phyloP scores from a whole-genome alignment of 2,113 vertebrate species.

The Fulmarus glacialis region DNA sequence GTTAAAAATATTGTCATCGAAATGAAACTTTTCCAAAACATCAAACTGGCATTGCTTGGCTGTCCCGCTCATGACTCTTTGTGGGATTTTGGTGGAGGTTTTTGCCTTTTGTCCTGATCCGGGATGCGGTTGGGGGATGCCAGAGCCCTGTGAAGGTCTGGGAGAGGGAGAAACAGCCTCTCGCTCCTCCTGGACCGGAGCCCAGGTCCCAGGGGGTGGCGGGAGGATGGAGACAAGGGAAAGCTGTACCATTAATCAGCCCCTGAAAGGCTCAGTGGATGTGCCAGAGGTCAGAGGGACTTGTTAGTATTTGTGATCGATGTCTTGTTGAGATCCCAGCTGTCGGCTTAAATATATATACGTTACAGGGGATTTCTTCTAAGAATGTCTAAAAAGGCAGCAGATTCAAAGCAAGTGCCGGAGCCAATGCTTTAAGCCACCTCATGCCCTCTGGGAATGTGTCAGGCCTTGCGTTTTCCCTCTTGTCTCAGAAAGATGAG shows the following conservation, averaged over 20 bases:
- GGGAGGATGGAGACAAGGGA: not conserved
- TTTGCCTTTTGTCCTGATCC: not conserved
- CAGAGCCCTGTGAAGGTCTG: not conserved
- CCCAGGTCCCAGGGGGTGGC: not conserved
- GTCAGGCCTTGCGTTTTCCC: not conserved
- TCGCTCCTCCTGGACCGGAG: not conserved
- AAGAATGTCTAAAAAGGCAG: not conserved
- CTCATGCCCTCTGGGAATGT: not conserved
- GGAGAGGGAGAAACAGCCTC: not conserved
- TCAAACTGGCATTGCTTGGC: not conserved
- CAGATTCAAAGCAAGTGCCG: not conserved
- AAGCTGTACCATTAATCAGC: constrained; percentile 21
- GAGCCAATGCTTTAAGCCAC: not conserved
- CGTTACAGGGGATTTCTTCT: not conserved
- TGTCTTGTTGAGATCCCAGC: constrained; percentile 44
- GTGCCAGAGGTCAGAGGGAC: constrained; percentile 34
- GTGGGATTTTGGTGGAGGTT: not conserved
- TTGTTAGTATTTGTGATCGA: constrained; percentile 43
- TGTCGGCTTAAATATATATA: not conserved
- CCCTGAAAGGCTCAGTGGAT: not conserved
- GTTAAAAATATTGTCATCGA: not conserved
- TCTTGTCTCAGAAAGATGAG: not conserved
- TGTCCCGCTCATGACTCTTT: rapidly evolving
- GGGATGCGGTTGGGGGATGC: not conserved
- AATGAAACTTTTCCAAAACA: not conserved